Evolutionary conservation across 2,113 vertebrate species (phyloP).

Genomic region (Sminthopsis crassicaudata): DNA sequence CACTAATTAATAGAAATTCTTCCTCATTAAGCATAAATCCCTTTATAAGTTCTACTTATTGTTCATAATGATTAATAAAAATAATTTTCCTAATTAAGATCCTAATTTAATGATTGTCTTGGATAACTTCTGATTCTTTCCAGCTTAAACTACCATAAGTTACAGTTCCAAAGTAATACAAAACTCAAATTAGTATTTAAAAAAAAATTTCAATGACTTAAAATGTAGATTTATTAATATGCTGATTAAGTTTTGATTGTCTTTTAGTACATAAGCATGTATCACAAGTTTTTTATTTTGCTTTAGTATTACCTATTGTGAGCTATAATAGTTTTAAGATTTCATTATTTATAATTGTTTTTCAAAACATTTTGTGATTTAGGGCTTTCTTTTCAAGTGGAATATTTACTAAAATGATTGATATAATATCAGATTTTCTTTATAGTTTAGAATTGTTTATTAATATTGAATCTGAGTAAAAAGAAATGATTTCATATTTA

Average conservation of each 20-base stretch:
- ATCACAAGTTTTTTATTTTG: not conserved
- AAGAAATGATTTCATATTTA: conserved; percentile 10
- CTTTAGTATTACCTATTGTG: not conserved
- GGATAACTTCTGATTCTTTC: not conserved
- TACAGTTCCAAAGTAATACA: not conserved
- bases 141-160: not conserved
- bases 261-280: not conserved
- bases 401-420: not conserved
- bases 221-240: not conserved
- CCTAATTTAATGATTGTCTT: not conserved
- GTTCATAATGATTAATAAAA: not conserved
- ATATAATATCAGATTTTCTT: not conserved
- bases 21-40: not conserved
- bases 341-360: not conserved
- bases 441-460: conserved; percentile 6
- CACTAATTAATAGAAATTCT: not conserved
- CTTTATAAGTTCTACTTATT: not conserved
- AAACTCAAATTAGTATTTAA: not conserved
- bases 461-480: not conserved
- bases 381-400: not conserved
- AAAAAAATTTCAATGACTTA: not conserved
- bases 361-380: not conserved
- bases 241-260: not conserved
- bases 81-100: not conserved
- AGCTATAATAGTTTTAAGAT: not conserved